Percentiles rank a stretch among this genome's conserved stretches.
phyloP scores from a whole-genome alignment of 1,140 invertebrate species.

The Eriosoma lanigerum region DNA sequence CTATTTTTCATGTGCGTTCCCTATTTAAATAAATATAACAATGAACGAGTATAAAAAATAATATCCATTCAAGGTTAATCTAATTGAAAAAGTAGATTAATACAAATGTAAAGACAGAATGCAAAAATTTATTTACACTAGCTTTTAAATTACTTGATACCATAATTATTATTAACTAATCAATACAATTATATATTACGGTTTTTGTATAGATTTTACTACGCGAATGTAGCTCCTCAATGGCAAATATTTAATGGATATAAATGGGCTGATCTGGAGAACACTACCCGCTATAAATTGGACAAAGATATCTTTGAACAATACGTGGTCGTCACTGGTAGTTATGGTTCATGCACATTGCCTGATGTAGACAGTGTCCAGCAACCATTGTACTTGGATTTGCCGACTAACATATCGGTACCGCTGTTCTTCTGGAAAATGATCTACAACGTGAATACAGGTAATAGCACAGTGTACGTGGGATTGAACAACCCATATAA shows the following conservation, averaged over 20 bases:
- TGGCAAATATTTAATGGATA: conserved; percentile 64
- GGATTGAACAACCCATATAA: conserved; percentile 68
- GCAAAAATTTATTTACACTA: too few relatives aligned
- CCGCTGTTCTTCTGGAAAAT: conserved; percentile 68
- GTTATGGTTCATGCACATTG: conserved; percentile 61
- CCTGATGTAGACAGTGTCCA: conserved; percentile 59
- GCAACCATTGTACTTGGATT: conserved; percentile 60
- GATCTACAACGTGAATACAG: conserved; percentile 61
- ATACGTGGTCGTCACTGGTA: conserved; percentile 64
- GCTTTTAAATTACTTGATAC: too few relatives aligned
- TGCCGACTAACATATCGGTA: conserved; percentile 60
- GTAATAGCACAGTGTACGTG: conserved; percentile 64
- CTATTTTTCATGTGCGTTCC: too few relatives aligned
- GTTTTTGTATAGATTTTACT: conserved; percentile 65
- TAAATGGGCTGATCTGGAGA: conserved; percentile 60
- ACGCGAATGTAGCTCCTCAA: conserved; percentile 63
- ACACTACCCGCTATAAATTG: background rate
- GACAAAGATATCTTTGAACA: conserved; percentile 41
- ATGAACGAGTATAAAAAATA: too few relatives aligned
- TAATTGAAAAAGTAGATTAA: too few relatives aligned
- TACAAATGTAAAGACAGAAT: too few relatives aligned
- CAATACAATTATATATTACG: too few relatives aligned
- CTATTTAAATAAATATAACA: too few relatives aligned
- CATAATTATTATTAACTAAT: too few relatives aligned
- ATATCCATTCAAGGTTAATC: too few relatives aligned